Base-by-base conservation (phyloP, 2,888 invertebrate genomes). In the Watsonalla binaria region DNA sequence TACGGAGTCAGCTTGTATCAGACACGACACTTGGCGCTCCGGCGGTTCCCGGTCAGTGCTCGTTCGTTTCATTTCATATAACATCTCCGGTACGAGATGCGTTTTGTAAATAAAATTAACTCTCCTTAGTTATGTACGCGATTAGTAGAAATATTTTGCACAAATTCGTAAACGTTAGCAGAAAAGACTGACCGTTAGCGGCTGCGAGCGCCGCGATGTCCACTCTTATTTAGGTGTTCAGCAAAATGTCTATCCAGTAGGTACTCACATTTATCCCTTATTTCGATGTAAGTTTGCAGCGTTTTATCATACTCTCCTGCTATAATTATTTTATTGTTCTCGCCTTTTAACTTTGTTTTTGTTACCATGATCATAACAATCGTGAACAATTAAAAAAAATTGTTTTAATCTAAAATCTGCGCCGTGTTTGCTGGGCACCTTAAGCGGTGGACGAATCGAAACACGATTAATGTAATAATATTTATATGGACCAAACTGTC, bases 401-500 rank as follows among this genome's bases (percentile, higher is more conserved):
- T 48, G 13, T 48, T 13, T 48, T 11, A n/a, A 11, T 34, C 34
- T 35, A 13, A 13, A n/a, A 48, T 0, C 13, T 33, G 47, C 8
- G 6, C 15, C 48, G 50, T 7, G 58, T 65, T 72, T 69, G 78
- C 82, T 84, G 89, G 71, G 76, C 78, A 70, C 78, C 81, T 84
- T 79, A 79, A 74, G 61, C 60, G 62, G 76, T 77, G 78, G 77
- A 74, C 71, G 74, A 64, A 78, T 79, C 76, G 76, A 76, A 73
- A 80, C 82, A 74, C 74, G 78, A 84, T 82, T 82, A 78, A 87
- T 78, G 84, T 88, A 88, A 86, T 86, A 87, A 88, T 87, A 84
- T 83, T 87, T 85, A 81, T 88, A 90, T 90, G 90, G 90, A 90
- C 90, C 90, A 90, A 90, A 88, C 86, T 88, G 86, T 88, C 88